Conservation (phyloP, 2,888 invertebrate genomes). For the Fragum fragum region DNA sequence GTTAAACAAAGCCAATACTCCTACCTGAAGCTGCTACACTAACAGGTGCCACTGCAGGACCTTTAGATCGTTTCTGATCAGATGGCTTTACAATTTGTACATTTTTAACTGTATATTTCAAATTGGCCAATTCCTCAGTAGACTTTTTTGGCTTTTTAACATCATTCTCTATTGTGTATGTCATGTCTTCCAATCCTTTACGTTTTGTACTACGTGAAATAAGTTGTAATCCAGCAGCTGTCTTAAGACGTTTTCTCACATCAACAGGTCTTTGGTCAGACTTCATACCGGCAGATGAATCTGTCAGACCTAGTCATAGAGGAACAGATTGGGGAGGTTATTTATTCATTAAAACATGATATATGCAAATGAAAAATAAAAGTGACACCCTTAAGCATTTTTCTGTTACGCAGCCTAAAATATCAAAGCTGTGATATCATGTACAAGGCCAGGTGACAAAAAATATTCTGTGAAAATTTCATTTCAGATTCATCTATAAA, state of each 20-base stretch:
- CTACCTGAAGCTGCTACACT: constrained; percentile 35
- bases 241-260: constrained; percentile 63
- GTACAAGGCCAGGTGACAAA: no score
- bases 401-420: no score
- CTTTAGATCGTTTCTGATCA: constrained; percentile 40
- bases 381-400: no score
- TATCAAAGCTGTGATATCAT: no score
- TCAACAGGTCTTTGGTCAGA: constrained; percentile 54
- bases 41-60: constrained; percentile 27
- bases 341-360: no score
- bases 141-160: constrained; percentile 39
- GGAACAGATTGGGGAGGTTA: no score
- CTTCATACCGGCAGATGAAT: constrained; percentile 47
- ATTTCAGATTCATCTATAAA: no score
- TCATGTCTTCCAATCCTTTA: constrained; percentile 62
- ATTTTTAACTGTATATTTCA: constrained; percentile 63
- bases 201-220: constrained; percentile 59
- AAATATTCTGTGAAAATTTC: no score
- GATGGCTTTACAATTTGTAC: constrained; percentile 41
- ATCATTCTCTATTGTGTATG: constrained; percentile 64
- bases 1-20: no score
- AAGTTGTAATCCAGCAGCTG: constrained; percentile 61
- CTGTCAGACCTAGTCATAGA: background rate
- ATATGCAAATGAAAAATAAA: no score
- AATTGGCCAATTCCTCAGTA: constrained; percentile 40